A percentile compares a stretch with the other conserved stretches of the same genome.
Conservation (phyloP, 2,113 vertebrate species). For the Isichthys henryi region DNA sequence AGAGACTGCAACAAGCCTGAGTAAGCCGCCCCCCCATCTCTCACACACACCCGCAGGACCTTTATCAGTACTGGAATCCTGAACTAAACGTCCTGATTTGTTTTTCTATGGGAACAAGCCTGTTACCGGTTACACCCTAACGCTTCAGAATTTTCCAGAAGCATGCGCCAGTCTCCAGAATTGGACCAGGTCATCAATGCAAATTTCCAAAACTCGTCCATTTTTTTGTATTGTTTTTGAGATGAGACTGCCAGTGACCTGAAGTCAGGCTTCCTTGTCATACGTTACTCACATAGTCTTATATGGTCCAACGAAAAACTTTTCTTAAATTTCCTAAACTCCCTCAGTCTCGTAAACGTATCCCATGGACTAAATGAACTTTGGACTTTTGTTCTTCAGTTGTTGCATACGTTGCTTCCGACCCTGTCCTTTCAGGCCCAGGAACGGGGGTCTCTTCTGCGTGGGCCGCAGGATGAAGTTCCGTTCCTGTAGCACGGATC, state of each 20-base stretch:
- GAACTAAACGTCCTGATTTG: not conserved
- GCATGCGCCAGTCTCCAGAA: not conserved
- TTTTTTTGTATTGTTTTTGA: not conserved
- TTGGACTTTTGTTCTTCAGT: not conserved
- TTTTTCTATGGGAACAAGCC: not conserved
- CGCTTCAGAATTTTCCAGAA: not conserved
- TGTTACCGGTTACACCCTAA: not conserved
- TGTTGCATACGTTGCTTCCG: slow-evolving; percentile 21
- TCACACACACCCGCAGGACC: not conserved
- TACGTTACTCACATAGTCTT: not conserved
- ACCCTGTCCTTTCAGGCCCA: slow-evolving; percentile 62
- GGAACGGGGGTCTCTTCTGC: slow-evolving; percentile 86
- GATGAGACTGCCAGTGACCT: not conserved
- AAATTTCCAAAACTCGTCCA: no score
- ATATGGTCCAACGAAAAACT: not conserved
- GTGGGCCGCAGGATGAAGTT: slow-evolving; percentile 95
- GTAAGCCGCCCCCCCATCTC: slow-evolving; percentile 56
- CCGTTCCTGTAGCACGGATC: slow-evolving; percentile 89
- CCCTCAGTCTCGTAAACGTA: not conserved
- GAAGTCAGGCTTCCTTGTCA: not conserved
- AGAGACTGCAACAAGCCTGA: slow-evolving; percentile 88
- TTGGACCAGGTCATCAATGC: not conserved
- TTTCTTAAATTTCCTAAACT: not conserved
- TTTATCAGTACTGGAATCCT: not conserved
- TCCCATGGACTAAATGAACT: not conserved